Base-by-base conservation (phyloP, 2,888 invertebrate genomes). In the Ctenicera cuprea region DNA sequence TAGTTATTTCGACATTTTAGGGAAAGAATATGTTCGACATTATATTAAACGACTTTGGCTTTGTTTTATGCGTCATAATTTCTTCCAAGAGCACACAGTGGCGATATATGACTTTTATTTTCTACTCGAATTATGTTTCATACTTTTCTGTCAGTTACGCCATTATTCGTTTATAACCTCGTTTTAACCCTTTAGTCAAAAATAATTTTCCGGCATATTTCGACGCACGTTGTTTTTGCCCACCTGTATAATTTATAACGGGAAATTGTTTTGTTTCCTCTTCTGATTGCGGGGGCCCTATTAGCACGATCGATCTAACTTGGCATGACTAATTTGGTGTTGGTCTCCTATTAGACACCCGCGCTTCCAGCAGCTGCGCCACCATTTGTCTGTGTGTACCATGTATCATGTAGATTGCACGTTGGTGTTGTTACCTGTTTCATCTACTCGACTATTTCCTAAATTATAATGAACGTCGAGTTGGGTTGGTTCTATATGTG, bases 241-340 rank as follows among this genome's bases (percentile, higher is more conserved):
- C 45, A 33, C 38, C 43, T 62, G 12, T 14, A 62, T 62, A 62
- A 62, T 62, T 62, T 62, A 62, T 62, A 62, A 62, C 43, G 62
- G 62, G 62, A 62, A 62, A 62, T 73, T 69, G 69, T 73, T 73
- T 69, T 69, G 68, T 69, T 69, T 69, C 73, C 67, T 73, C 54
- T 73, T 67, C 79, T 73, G 69, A 73, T 71, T 66, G 64, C 66
- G 80, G 79, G 79, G 80, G 78, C 77, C 79, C 82, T 79, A 83
- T 85, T 84, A 84, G 79, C 80, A 78, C 83, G 80, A 83, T 85
- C 83, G 83, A 85, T 84, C 83, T 83, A 79, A 72, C 79, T 75
- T 82, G 81, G 79, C 84, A 82, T 85, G 83, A 84, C 83, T 84
- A 83, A 85, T 84, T 84, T 81, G 77, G 80, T 74, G 79, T 80